Conservation (phyloP, 1,140 invertebrate species). For the Pygmarrhopalites habei region DNA sequence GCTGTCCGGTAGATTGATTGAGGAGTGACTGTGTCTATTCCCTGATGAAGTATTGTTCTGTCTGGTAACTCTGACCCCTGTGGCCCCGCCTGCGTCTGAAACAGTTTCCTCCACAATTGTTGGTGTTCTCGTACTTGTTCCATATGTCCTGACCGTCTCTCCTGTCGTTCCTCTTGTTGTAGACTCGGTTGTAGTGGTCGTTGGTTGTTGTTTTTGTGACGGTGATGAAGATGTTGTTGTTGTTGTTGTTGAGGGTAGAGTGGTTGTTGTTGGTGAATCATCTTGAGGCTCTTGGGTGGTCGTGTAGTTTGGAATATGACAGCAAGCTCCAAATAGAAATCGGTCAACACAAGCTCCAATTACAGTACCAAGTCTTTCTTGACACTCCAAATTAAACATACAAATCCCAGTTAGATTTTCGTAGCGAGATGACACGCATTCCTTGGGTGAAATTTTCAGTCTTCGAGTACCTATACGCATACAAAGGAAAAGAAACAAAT, state of each 20-base stretch:
- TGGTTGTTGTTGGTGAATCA: not conserved
- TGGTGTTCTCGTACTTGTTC: slow-evolving; percentile 5
- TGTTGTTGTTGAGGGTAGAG: not conserved
- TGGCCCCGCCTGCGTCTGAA: too few relatives aligned
- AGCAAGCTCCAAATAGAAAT: slow-evolving; percentile 84
- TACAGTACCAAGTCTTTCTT: slow-evolving; percentile 66
- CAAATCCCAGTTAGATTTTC: slow-evolving; percentile 58
- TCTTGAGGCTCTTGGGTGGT: not conserved
- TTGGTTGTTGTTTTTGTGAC: not conserved
- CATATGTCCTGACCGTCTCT: not conserved
- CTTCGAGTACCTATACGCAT: slow-evolving; percentile 11
- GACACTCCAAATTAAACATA: slow-evolving; percentile 90
- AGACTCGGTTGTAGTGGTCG: not conserved
- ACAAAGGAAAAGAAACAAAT: not conserved
- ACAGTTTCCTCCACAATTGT: too few relatives aligned
- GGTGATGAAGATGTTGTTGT: not conserved
- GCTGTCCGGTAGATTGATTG: not conserved
- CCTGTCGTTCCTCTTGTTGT: not conserved
- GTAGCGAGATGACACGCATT: slow-evolving; percentile 25
- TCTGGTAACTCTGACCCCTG: too few relatives aligned
- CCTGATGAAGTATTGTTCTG: not conserved
- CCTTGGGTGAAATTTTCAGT: slow-evolving; percentile 33
- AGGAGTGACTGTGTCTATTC: not conserved
- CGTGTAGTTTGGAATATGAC: slow-evolving; percentile 42
- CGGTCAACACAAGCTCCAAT: slow-evolving; percentile 85